Evolutionary conservation across 2,113 vertebrate genomes (phyloP).

Genomic region (Clarias macrocephalus): DNA sequence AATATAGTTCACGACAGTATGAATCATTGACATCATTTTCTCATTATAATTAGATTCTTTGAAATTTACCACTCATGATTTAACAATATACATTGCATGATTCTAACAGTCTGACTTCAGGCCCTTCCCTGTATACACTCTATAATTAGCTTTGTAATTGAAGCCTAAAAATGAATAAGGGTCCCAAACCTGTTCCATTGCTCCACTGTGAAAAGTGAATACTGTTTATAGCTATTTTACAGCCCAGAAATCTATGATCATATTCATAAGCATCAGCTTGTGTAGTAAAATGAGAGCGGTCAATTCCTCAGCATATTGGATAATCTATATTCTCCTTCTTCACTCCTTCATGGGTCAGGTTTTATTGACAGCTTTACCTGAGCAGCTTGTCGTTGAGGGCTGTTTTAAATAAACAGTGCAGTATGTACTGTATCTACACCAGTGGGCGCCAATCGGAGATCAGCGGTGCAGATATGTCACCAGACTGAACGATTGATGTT

Average conservation of each 20-base stretch:
- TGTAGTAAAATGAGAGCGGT: slow-evolving; percentile 67
- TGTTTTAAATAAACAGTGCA: slow-evolving; percentile 22
- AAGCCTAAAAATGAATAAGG: neutral
- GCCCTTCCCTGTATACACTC: neutral
- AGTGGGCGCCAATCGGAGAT: neutral
- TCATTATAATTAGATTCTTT: neutral
- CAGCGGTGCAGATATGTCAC: neutral
- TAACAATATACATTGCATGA: neutral
- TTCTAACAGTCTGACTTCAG: neutral
- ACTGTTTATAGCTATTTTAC: slow-evolving; percentile 62
- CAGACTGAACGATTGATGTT: neutral
- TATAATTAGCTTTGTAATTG: slow-evolving; percentile 2
- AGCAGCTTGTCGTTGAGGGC: neutral
- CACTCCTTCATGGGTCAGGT: slow-evolving; percentile 14
- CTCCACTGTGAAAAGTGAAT: slow-evolving; percentile 59
- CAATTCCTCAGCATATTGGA: slow-evolving; percentile 62
- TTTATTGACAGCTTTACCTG: slow-evolving; percentile 39
- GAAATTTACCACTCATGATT: neutral
- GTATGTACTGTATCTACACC: neutral
- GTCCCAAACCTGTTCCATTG: neutral
- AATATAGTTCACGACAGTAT: neutral
- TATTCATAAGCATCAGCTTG: slow-evolving; percentile 66
- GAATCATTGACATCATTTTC: neutral
- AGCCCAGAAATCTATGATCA: slow-evolving; percentile 70
- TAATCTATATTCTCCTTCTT: slow-evolving; percentile 58